Evolutionary conservation across 1,140 invertebrate species (phyloP).

Genomic region (Bombus waltoni): DNA sequence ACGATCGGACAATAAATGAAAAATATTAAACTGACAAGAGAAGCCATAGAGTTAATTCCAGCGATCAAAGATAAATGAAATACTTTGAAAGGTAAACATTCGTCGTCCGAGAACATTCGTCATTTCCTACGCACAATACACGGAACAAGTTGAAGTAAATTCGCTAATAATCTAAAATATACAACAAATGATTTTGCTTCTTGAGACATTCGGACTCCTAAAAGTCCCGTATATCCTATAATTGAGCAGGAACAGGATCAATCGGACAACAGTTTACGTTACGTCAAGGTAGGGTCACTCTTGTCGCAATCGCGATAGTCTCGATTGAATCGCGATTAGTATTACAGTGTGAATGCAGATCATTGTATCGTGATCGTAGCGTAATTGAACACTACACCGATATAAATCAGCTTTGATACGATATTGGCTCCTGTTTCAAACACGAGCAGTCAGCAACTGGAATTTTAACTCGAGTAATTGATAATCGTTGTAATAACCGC

Average conservation of each 20-base stretch:
- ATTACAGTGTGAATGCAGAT: background rate
- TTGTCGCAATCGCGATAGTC: background rate
- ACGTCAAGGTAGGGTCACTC: background rate
- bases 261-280: background rate
- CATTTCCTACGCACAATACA: no score
- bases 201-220: background rate
- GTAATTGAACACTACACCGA: background rate
- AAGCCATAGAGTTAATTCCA: no score
- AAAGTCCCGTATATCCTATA: no score
- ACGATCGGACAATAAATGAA: no score
- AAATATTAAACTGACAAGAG: no score
- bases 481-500: background rate
- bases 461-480: background rate
- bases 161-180: no score
- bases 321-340: background rate
- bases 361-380: background rate
- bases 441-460: background rate
- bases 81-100: no score
- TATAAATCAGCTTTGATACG: constrained; percentile 1
- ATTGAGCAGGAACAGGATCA: background rate
- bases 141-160: no score
- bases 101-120: no score
- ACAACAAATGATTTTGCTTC: background rate
- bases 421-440: background rate
- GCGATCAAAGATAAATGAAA: no score